A percentile compares a stretch with the other conserved stretches of the same genome.
These are phyloP conservation scores for Lepidocolaptes lacrymiger DNA, from an alignment of 2,797 vertebrate species.

Conservation along the genomic window DNA sequence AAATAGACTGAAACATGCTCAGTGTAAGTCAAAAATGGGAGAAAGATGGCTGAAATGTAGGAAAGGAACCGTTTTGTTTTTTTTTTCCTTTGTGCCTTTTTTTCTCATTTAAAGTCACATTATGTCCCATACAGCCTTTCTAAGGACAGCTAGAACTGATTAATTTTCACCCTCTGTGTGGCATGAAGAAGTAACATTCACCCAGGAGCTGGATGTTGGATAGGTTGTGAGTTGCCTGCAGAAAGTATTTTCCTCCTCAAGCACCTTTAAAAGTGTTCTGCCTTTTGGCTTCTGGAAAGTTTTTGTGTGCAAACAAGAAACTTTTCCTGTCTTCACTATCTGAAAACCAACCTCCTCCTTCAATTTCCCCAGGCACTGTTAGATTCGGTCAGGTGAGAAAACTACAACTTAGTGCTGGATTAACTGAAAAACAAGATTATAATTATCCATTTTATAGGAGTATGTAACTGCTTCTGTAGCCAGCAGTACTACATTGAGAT, in stretches of 20 bases:
- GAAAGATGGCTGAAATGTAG: neutral
- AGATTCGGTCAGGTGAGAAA: neutral
- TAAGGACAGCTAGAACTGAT: neutral
- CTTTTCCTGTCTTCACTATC: neutral
- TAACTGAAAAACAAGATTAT: neutral
- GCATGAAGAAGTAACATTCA: neutral
- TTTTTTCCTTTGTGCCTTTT: neutral
- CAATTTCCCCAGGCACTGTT: neutral
- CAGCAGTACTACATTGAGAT: neutral
- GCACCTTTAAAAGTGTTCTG: neutral
- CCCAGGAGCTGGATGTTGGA: rapidly evolving
- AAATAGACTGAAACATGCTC: neutral
- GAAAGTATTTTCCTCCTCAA: neutral
- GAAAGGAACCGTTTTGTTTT: neutral
- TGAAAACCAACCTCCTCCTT: neutral
- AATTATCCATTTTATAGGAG: neutral
- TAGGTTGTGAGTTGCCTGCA: neutral
- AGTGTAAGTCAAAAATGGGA: neutral
- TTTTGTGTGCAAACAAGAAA: neutral
- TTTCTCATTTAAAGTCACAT: neutral
- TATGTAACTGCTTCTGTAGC: neutral
- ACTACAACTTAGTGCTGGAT: neutral
- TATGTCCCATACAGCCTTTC: neutral
- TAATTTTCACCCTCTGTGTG: neutral
- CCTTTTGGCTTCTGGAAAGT: neutral